Percentiles rank a stretch among this genome's conserved stretches.
phyloP scores from a whole-genome alignment of 1,140 invertebrate species.

The Asobara japonica region DNA sequence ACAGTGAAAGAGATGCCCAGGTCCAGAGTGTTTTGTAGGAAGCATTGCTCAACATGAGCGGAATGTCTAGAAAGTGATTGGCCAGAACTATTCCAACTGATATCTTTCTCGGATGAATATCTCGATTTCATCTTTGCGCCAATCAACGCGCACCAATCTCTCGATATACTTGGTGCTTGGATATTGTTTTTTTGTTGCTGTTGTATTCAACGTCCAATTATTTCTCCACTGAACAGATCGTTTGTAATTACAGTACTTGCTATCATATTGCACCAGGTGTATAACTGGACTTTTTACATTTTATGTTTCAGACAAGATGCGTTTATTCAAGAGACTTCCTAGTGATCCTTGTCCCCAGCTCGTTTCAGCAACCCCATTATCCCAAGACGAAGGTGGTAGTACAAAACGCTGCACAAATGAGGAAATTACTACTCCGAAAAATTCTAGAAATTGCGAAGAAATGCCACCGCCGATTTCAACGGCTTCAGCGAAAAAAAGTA shows the following conservation, averaged over 20 bases:
- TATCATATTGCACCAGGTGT: not conserved
- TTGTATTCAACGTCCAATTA: not conserved
- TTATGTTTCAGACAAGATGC: slow-evolving; percentile 60
- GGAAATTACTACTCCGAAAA: slow-evolving; percentile 15
- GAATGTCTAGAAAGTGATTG: slow-evolving; percentile 47
- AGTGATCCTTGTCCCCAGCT: slow-evolving; percentile 67
- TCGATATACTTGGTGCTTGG: not conserved
- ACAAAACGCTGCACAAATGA: slow-evolving; percentile 22
- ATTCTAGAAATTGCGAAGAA: not conserved
- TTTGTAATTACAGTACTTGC: not conserved
- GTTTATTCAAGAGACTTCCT: slow-evolving; percentile 66
- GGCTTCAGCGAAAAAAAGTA: slow-evolving; percentile 42
- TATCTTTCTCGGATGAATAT: not conserved
- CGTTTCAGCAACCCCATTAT: slow-evolving; percentile 66
- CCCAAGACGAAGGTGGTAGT: slow-evolving; percentile 55
- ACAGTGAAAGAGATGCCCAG: slow-evolving; percentile 22
- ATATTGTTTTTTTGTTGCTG: not conserved
- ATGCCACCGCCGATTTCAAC: slow-evolving; percentile 31
- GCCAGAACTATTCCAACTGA: not conserved
- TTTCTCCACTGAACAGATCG: not conserved
- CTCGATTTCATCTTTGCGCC: slow-evolving; percentile 13
- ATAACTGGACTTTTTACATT: not conserved
- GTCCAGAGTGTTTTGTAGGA: slow-evolving; percentile 19
- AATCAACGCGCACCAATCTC: slow-evolving; percentile 1
- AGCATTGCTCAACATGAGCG: slow-evolving; percentile 37